A percentile compares a stretch with the other conserved stretches of the same genome.
These are phyloP conservation scores for Geophilus truncorum DNA, from an alignment of 2,888 invertebrate genomes.

Conservation along the genomic window DNA sequence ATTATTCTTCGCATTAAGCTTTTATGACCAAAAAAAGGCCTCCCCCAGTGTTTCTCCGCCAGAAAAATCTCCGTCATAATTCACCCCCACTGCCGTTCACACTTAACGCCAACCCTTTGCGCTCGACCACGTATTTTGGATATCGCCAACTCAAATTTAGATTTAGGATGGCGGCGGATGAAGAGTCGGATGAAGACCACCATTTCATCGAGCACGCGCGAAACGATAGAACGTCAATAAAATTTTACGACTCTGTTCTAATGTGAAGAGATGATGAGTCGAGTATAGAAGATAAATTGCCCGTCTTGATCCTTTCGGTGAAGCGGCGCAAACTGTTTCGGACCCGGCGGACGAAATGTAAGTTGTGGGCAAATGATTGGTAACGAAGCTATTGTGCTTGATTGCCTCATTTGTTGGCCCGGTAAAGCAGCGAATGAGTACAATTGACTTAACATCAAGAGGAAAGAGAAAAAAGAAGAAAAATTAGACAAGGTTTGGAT, in stretches of 20 bases:
- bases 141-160: neutral
- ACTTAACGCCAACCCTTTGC: neutral
- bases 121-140: neutral
- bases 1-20: neutral
- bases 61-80: neutral
- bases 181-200: neutral
- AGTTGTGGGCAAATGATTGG: neutral
- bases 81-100: neutral
- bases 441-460: neutral
- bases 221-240: neutral
- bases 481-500: neutral
- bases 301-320: neutral
- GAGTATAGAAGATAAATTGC: neutral
- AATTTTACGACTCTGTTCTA: neutral
- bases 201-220: neutral
- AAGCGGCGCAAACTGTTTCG: too few species aligned
- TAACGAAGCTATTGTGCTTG: neutral
- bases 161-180: neutral
- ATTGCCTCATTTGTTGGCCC: neutral
- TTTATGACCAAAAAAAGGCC: neutral
- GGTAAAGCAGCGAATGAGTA: neutral
- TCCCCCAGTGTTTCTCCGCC: neutral
- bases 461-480: neutral
- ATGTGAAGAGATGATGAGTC: neutral
- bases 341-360: neutral